These are phyloP conservation scores for Actinia equina DNA, from an alignment of 64 coral and sea anemone species.

Conservation along the genomic window DNA sequence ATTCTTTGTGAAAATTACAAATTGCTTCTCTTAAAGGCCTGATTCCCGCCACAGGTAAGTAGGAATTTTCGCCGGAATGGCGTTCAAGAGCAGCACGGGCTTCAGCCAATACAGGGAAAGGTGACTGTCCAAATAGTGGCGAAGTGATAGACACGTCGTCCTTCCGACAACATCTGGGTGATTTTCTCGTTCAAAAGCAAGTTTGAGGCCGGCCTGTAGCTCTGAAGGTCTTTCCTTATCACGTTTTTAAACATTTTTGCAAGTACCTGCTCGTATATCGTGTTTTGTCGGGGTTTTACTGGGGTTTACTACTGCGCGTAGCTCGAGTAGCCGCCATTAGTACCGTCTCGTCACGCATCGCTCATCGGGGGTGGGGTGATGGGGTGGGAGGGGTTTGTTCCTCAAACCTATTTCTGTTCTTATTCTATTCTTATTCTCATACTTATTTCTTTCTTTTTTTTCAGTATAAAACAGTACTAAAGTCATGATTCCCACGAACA, in stretches of 20 bases:
- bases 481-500: no score
- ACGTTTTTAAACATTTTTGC: background rate
- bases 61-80: constrained; percentile 30
- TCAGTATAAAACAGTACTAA: no score
- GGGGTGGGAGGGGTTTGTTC: no score
- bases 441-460: no score
- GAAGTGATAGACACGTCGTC: constrained; percentile 31
- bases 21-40: constrained; percentile 26
- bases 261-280: no score
- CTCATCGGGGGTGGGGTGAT: no score
- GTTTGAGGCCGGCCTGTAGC: constrained; percentile 25
- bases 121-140: constrained; percentile 54
- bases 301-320: no score
- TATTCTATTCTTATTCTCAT: no score
- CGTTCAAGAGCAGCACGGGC: background rate
- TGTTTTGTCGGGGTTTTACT: no score
- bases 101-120: constrained; percentile 25
- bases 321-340: no score
- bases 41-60: constrained; percentile 49
- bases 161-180: constrained; percentile 16
- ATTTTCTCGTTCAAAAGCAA: constrained; percentile 49
- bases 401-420: no score
- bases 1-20: constrained; percentile 42
- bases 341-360: no score
- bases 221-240: constrained; percentile 21